Evolutionary conservation across 2,797 vertebrate genomes (phyloP).

Genomic region (Sebastiscus albofasciatus): DNA sequence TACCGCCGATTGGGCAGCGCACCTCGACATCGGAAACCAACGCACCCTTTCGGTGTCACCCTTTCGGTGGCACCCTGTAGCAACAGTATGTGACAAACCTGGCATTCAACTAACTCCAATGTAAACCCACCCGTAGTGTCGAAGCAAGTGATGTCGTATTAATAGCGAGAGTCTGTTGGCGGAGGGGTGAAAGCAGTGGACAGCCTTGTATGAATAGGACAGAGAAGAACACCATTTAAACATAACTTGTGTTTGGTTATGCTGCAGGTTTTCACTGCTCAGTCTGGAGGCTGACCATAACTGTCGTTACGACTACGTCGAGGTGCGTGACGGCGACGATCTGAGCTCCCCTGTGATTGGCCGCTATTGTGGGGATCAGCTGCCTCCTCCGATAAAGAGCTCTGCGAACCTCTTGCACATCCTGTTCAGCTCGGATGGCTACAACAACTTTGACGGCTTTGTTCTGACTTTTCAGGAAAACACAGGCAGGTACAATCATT

Average conservation of each 20-base stretch:
- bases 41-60: too few relatives aligned
- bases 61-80: too few relatives aligned
- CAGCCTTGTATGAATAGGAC: neutral
- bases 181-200: too few relatives aligned
- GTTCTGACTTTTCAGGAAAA: slow-evolving; percentile 88
- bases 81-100: too few relatives aligned
- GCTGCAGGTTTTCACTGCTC: slow-evolving; percentile 87
- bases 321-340: slow-evolving; percentile 88
- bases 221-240: neutral
- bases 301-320: slow-evolving; percentile 91
- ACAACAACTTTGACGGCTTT: slow-evolving; percentile 94
- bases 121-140: too few relatives aligned
- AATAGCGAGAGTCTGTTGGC: too few relatives aligned
- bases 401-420: slow-evolving; percentile 84
- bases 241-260: neutral
- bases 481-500: slow-evolving; percentile 81
- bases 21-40: too few relatives aligned
- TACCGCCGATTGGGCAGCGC: too few relatives aligned
- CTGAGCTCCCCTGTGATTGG: slow-evolving; percentile 86
- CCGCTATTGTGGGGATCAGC: slow-evolving; percentile 89
- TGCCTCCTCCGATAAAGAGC: slow-evolving; percentile 86
- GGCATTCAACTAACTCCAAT: too few relatives aligned
- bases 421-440: slow-evolving; percentile 91
- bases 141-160: too few relatives aligned
- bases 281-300: slow-evolving; percentile 84